Percentiles rank a stretch among this genome's conserved stretches.
phyloP scores from a whole-genome alignment of 2,113 vertebrate genomes.

The Dromiciops gliroides region DNA sequence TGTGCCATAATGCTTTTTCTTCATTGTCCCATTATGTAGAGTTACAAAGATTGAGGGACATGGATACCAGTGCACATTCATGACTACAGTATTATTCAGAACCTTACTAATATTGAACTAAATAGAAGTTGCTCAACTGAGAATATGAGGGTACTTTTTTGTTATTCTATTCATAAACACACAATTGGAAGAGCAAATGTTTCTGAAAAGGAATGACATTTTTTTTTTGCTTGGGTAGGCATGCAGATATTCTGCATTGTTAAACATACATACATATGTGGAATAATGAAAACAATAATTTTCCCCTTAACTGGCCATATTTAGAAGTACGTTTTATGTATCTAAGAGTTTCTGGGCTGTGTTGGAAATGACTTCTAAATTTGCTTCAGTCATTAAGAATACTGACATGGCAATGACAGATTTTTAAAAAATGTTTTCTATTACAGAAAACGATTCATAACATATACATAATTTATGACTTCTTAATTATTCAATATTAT shows the following conservation, averaged over 20 bases:
- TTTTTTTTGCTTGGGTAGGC: neutral
- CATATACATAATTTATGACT: constrained; percentile 84
- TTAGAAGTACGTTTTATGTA: neutral
- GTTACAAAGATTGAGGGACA: neutral
- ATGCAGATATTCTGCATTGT: neutral
- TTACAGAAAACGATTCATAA: constrained; percentile 63
- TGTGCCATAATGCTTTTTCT: neutral
- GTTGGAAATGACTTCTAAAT: constrained; percentile 52
- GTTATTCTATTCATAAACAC: constrained; percentile 8
- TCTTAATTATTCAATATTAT: constrained; percentile 83
- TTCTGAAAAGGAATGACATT: neutral
- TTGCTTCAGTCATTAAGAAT: constrained; percentile 48
- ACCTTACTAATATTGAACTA: neutral
- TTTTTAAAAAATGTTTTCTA: constrained; percentile 65
- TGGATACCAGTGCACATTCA: neutral
- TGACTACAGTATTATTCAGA: neutral
- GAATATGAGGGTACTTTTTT: neutral
- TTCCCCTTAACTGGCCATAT: neutral
- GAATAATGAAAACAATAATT: neutral
- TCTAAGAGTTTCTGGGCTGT: neutral
- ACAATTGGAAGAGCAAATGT: neutral
- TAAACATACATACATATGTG: constrained; percentile 24
- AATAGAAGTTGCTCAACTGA: neutral
- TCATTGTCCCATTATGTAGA: neutral
- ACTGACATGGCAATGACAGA: constrained; percentile 64